Conservation (phyloP, 2,888 invertebrate species). For the Syritta pipiens region DNA sequence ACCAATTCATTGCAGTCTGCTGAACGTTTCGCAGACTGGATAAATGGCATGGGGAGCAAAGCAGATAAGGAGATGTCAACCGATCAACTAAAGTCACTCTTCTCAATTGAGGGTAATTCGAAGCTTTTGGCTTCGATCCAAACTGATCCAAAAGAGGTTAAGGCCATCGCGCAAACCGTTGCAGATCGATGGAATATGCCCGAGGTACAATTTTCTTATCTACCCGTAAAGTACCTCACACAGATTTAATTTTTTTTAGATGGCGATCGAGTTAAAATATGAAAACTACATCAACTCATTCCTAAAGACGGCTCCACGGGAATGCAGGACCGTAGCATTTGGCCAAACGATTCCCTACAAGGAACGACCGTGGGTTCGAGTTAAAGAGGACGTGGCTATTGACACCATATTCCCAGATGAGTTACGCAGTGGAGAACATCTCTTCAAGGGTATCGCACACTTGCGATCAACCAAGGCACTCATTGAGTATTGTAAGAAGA, state of each 20-base stretch:
- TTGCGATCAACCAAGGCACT: constrained; percentile 76
- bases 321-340: constrained; percentile 75
- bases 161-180: constrained; percentile 77
- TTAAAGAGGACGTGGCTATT: constrained; percentile 72
- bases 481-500: constrained; percentile 74
- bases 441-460: constrained; percentile 78
- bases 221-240: neutral
- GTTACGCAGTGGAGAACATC: constrained; percentile 74
- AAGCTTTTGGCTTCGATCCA: constrained; percentile 75
- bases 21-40: constrained; percentile 77
- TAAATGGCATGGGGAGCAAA: constrained; percentile 75
- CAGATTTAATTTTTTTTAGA: constrained; percentile 68
- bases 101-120: constrained; percentile 77
- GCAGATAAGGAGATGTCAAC: constrained; percentile 75
- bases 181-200: constrained; percentile 77
- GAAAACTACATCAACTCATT: constrained; percentile 74
- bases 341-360: constrained; percentile 76
- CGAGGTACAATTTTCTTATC: constrained; percentile 71
- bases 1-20: constrained; percentile 72
- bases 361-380: constrained; percentile 73
- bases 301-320: constrained; percentile 69
- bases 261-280: constrained; percentile 77
- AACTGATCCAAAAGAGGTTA: constrained; percentile 77
- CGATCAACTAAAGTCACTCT: constrained; percentile 76
- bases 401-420: constrained; percentile 76